Base-by-base conservation (phyloP, 2,888 invertebrate species). In the Macrophya alboannulata region DNA sequence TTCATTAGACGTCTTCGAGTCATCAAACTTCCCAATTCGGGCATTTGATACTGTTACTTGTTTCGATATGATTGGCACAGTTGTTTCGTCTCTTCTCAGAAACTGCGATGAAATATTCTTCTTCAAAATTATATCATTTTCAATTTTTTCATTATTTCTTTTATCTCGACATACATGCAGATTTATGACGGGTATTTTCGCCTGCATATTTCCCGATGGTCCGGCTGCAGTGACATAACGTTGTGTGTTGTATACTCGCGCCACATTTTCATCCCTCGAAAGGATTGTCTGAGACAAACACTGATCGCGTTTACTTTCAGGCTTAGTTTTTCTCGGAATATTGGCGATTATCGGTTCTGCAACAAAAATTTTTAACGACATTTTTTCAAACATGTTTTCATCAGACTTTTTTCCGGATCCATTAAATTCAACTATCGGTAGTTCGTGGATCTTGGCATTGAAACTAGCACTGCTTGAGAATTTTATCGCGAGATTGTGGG, bases 351-450 rank as follows among this genome's bases (percentile, higher is more conserved):
- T 25, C 43, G 12, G 45, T 12, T 45, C 72, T 74, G 72, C 45
- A 74, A 74, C 72, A 74, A 74, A 74, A 74, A 74, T 45, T 9
- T 74, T 21, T n/a, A 43, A 43, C 37, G 31, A 37, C 72, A 45
- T 74, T 45, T 74, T 45, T 45, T 21, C 43, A 43, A n/a, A 74
- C 12, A 21, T 45, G 45, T 74, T 74, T 40, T 10, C 31, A 21
- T 21, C 21, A 15, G 21, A 21, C 21, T 9, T 74, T 10, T 45
- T 74, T 4, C 72, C 45, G 45, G 12, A 45, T 45, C 8, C 45
- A 74, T 21, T 74, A 0, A 9, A 43, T 21, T 45, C 21, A 12
- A 45, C 43, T 21, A 25, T 10, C 45, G 4, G 45, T 74, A 10
- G 72, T 17, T n/a, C 45, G 72, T 45, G n/a, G 21, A 45, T 45